Evolutionary conservation across 2,797 vertebrate species (phyloP).

Genomic region (Amazona finschi): DNA sequence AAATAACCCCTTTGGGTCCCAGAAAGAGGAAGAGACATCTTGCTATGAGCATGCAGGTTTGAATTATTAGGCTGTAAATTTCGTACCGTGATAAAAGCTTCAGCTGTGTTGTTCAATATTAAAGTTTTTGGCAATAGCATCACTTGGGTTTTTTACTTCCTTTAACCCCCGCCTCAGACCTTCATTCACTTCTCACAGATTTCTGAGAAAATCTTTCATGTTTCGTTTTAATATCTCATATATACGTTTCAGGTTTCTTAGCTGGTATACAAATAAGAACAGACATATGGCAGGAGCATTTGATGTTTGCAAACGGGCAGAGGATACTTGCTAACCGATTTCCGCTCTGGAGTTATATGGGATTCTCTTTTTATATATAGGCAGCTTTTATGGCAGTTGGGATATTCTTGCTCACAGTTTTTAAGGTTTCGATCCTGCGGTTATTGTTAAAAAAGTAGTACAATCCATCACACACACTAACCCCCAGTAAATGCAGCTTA

Average conservation of each 20-base stretch:
- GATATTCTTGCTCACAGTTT: constrained; percentile 12
- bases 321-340: constrained; percentile 52
- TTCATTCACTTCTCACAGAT: constrained; percentile 1
- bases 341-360: constrained; percentile 30
- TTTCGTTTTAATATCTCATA: constrained; percentile 47
- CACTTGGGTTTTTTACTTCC: constrained; percentile 5
- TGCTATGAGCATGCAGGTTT: neutral
- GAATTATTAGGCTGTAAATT: constrained; percentile 57
- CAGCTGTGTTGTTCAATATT: constrained; percentile 53
- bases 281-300: constrained; percentile 50
- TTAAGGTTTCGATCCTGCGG: neutral
- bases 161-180: neutral
- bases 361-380: neutral
- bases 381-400: neutral
- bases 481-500: neutral
- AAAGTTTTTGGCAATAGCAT: constrained; percentile 26
- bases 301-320: constrained; percentile 36
- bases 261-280: constrained; percentile 23
- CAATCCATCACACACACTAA: neutral
- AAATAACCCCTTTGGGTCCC: neutral
- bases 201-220: constrained; percentile 54
- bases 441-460: neutral
- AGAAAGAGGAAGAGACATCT: neutral
- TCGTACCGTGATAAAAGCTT: constrained; percentile 59
- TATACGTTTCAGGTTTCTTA: constrained; percentile 52